phyloP scores from a whole-genome alignment of 2,797 vertebrate genomes.

The Discoglossus pictus region DNA sequence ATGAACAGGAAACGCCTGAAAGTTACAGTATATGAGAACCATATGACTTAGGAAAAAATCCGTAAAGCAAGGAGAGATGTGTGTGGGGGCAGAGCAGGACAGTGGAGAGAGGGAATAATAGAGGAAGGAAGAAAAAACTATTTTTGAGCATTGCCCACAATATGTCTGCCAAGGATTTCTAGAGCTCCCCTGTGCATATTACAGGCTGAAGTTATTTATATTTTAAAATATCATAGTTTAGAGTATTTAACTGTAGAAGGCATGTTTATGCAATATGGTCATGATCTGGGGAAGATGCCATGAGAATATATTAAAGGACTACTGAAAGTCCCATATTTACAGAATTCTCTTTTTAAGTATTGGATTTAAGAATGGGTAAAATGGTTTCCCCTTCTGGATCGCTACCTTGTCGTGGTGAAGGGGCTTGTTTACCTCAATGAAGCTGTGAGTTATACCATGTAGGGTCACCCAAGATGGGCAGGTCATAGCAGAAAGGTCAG shows the following conservation, averaged over 20 bases:
- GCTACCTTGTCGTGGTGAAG: too few relatives aligned
- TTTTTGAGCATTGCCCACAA: conserved; percentile 12
- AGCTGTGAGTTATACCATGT: too few relatives aligned
- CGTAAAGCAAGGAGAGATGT: conserved; percentile 53
- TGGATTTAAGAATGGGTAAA: too few relatives aligned
- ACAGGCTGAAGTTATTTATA: conserved; percentile 9
- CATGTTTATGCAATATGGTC: neutral
- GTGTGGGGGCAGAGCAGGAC: conserved; percentile 34
- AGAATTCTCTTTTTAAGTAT: too few relatives aligned
- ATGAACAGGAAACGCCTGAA: conserved; percentile 60
- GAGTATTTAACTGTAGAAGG: neutral
- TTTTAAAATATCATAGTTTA: neutral
- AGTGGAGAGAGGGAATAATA: conserved; percentile 47
- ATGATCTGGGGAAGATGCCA: too few relatives aligned
- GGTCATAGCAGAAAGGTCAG: too few relatives aligned
- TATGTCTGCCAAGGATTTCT: conserved; percentile 20
- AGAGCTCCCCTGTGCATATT: conserved; percentile 4
- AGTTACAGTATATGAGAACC: conserved; percentile 63
- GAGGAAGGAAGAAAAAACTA: conserved; percentile 46
- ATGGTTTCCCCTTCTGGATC: too few relatives aligned
- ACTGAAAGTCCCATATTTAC: too few relatives aligned
- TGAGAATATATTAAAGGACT: too few relatives aligned
- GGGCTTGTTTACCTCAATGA: too few relatives aligned
- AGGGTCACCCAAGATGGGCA: too few relatives aligned
- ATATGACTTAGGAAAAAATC: conserved; percentile 60